Evolutionary conservation across 1,140 invertebrate species (phyloP).

Genomic region (Bradysia coprophila): DNA sequence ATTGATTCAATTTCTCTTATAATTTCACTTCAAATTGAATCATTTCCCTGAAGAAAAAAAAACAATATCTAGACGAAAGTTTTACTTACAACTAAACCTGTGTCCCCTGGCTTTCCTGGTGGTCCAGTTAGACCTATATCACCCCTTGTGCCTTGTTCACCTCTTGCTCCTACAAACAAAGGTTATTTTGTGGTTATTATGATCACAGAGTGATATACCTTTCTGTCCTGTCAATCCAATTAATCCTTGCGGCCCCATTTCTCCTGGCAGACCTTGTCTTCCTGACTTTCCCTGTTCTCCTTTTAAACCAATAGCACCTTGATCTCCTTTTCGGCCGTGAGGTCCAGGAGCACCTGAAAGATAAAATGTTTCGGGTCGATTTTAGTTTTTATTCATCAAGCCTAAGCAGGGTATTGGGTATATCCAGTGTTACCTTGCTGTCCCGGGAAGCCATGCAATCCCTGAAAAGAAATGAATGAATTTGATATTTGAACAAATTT

Average conservation of each 20-base stretch:
- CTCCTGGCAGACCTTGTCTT: slow-evolving; percentile 29
- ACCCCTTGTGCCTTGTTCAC: slow-evolving; percentile 53
- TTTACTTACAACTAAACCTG: slow-evolving; percentile 36
- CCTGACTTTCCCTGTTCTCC: slow-evolving; percentile 41
- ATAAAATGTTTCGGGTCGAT: slow-evolving; percentile 28
- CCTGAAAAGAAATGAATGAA: too few relatives aligned
- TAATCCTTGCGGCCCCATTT: slow-evolving; percentile 37
- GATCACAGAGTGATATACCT: slow-evolving; percentile 20
- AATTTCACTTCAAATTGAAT: too few relatives aligned
- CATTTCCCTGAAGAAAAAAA: background rate
- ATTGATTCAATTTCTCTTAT: too few relatives aligned
- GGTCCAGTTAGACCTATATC: slow-evolving; percentile 52
- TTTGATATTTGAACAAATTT: too few relatives aligned
- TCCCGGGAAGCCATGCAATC: slow-evolving; percentile 41
- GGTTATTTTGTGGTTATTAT: background rate
- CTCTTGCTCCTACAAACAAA: slow-evolving; percentile 27
- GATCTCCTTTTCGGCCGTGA: slow-evolving; percentile 52
- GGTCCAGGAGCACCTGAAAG: slow-evolving; percentile 44
- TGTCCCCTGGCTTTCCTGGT: slow-evolving; percentile 49
- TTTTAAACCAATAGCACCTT: slow-evolving; percentile 44
- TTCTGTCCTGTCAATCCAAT: slow-evolving; percentile 51
- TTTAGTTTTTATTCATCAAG: slow-evolving; percentile 11
- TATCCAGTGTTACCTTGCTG: too few relatives aligned
- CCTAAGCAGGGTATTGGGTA: too few relatives aligned
- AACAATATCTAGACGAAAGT: background rate